Conservation (phyloP, 1,140 invertebrate species). For the Neodiprion fabricii region DNA sequence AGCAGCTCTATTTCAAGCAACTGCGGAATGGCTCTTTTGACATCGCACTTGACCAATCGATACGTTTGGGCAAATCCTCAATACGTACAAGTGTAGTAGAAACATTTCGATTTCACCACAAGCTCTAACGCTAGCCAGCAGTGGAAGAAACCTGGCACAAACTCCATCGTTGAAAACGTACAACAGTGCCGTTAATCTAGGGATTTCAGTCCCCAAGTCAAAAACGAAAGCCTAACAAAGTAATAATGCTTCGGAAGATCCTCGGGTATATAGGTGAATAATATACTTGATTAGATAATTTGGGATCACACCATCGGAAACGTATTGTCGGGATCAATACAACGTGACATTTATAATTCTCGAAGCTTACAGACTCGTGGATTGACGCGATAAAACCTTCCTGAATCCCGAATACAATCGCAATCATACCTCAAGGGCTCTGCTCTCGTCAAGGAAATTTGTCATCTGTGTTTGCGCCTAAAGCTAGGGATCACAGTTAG, state of each 20-base stretch:
- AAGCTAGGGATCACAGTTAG: not conserved
- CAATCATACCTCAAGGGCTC: too few relatives aligned
- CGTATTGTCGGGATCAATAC: too few relatives aligned
- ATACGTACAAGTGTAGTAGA: not conserved
- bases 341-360: too few relatives aligned
- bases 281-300: too few relatives aligned
- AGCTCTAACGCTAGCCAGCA: not conserved
- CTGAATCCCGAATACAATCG: too few relatives aligned
- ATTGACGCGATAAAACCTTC: too few relatives aligned
- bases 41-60: not conserved
- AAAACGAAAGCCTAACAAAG: not conserved
- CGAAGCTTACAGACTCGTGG: too few relatives aligned
- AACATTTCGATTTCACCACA: not conserved
- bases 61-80: conserved; percentile 4
- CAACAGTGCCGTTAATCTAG: not conserved
- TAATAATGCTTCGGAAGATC: not conserved
- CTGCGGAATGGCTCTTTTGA: not conserved
- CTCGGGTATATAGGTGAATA: too few relatives aligned
- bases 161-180: not conserved
- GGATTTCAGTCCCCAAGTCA: not conserved
- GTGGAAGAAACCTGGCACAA: not conserved
- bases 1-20: not conserved
- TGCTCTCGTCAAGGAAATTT: too few relatives aligned
- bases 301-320: too few relatives aligned
- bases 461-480: too few relatives aligned